Evolutionary conservation across 2,113 vertebrate genomes (phyloP).

Genomic region (Centropus bengalensis): DNA sequence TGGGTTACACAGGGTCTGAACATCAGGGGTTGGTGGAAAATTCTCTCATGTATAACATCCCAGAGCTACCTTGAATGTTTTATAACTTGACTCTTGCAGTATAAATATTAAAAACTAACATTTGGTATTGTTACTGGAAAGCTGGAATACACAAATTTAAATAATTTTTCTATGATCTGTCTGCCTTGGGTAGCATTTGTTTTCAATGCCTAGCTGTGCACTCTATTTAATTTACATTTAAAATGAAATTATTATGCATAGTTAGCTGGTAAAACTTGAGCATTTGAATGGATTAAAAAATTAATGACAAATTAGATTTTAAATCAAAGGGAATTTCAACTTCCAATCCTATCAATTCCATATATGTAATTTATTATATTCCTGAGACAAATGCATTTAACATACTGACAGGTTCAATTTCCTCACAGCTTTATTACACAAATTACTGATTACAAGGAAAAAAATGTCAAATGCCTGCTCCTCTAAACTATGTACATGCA

Average conservation of each 20-base stretch:
- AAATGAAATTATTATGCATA: constrained; percentile 24
- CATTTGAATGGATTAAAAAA: constrained; percentile 6
- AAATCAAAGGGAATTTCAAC: constrained; percentile 47
- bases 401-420: constrained; percentile 76
- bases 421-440: constrained; percentile 73
- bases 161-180: not conserved
- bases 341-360: constrained; percentile 37
- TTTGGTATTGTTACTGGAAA: not conserved
- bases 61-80: not conserved
- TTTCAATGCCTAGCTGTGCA: not conserved
- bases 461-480: constrained; percentile 64
- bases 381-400: constrained; percentile 72
- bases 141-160: not conserved
- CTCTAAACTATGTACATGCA: constrained; percentile 13
- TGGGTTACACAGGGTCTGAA: not conserved
- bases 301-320: constrained; percentile 65
- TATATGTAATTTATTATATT: constrained; percentile 56
- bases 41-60: not conserved
- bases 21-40: not conserved
- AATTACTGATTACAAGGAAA: constrained; percentile 67
- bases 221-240: constrained; percentile 6
- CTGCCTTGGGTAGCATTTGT: not conserved
- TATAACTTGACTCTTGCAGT: not conserved
- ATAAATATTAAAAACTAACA: not conserved
- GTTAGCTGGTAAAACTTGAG: constrained; percentile 19